Conservation (phyloP, 2,113 vertebrate genomes). For the Eolophus roseicapilla region DNA sequence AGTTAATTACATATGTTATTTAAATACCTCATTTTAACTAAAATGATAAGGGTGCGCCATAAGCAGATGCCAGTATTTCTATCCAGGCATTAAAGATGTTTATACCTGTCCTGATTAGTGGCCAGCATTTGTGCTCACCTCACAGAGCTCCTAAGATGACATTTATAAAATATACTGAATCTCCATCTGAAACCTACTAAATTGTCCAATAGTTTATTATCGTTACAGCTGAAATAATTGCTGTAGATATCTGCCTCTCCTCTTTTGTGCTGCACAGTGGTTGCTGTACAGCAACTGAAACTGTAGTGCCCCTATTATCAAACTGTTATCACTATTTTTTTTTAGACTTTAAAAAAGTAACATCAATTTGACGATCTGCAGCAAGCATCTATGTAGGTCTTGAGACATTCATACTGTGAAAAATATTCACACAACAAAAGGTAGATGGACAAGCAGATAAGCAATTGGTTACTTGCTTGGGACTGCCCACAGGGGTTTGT, state of each 20-base stretch:
- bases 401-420: conserved; percentile 52
- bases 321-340: neutral
- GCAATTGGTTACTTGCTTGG: conserved; percentile 47
- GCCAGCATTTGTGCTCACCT: neutral
- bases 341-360: neutral
- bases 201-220: conserved; percentile 15
- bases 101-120: neutral
- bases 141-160: neutral
- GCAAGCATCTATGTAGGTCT: conserved; percentile 18
- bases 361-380: conserved; percentile 20
- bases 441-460: conserved; percentile 29
- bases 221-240: conserved; percentile 3
- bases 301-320: neutral
- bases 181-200: neutral
- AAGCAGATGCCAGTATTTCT: neutral
- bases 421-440: conserved; percentile 62
- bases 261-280: conserved; percentile 1
- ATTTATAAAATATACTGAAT: neutral
- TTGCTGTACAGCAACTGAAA: neutral
- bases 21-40: neutral
- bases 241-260: neutral
- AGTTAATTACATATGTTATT: neutral
- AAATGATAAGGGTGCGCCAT: neutral
- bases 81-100: neutral
- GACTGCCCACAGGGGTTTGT: conserved; percentile 44